Percentiles rank a stretch among this genome's conserved stretches.
Evolutionary conservation across 2,888 invertebrate species (phyloP).

Genomic region (Sphaerophoria rueppellii): DNA sequence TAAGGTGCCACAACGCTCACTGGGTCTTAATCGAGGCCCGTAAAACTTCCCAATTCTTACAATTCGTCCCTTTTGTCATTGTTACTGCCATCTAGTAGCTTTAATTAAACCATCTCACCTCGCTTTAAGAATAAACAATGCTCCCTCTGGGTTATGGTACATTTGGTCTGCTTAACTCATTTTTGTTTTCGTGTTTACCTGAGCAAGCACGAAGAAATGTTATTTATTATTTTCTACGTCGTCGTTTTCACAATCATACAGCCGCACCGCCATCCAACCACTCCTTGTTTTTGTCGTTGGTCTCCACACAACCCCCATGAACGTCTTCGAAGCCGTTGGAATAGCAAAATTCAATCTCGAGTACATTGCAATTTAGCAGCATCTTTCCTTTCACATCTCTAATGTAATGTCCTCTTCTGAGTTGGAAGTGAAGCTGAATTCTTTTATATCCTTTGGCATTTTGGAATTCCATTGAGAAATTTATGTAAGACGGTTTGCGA

Average conservation of each 20-base stretch:
- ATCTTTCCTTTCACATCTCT: slow-evolving; percentile 7
- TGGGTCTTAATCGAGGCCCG: too few relatives aligned
- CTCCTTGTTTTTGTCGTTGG: background rate
- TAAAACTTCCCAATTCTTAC: too few relatives aligned
- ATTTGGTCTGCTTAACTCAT: slow-evolving; percentile 7
- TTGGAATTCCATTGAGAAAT: slow-evolving; percentile 64
- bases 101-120: slow-evolving; percentile 63
- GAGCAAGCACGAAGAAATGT: slow-evolving; percentile 39
- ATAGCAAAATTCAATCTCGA: slow-evolving; percentile 64
- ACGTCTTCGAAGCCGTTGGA: slow-evolving; percentile 23
- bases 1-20: too few relatives aligned
- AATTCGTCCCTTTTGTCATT: too few relatives aligned
- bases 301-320: background rate
- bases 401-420: background rate
- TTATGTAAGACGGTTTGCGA: slow-evolving; percentile 52
- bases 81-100: background rate
- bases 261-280: background rate
- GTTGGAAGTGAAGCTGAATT: slow-evolving; percentile 13
- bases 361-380: slow-evolving; percentile 47
- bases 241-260: background rate
- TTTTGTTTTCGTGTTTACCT: slow-evolving; percentile 30
- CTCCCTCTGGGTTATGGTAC: slow-evolving; percentile 11
- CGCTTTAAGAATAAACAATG: slow-evolving; percentile 44
- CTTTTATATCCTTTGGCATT: slow-evolving; percentile 45
- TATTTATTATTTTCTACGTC: slow-evolving; percentile 45